Evolutionary conservation across 2,888 invertebrate genomes (phyloP), one percentile per base, ranked within the genome.

Genomic region (Colostygia pectinataria): DNA sequence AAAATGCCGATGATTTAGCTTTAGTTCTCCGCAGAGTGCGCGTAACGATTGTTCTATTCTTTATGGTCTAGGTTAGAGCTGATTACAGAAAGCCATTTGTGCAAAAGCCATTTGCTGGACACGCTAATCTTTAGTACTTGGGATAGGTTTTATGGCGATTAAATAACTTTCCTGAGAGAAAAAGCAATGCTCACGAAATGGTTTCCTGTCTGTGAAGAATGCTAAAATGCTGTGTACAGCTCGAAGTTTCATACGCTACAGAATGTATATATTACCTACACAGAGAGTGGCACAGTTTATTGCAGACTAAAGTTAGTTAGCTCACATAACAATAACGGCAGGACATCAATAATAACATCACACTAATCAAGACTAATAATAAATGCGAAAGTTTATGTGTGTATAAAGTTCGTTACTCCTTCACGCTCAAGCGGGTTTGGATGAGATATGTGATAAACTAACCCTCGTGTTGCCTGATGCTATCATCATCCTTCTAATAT

Each of bases 241-340:
- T 39, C 13, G n/a, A 12, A 13, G 25, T 34, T 47, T 33, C 10
- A 24, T 33, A 46, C 37, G 31, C 18, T 27, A 18, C 10, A 20
- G 4, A 46, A 28, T 48, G 41, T 42, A 42, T 46, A 24, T 8
- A n/a, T 5, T 24, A 4, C 23, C 2, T 32, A 42, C 36, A 15
- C 24, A 14, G 47, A 34, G 25, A 47, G 14, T 2, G 1, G 4
- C 20, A 20, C 5, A 32, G 37, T 27, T 37, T 23, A 31, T 31
- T n/a, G 14, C 25, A 39, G 18, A 14, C 9, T 6, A 14, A 7
- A 10, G 15, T 20, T 12, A 39, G 13, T 42, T 38, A 38, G 42
- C 28, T 34, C 20, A 20, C 36, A 12, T n/a, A 5, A 4, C 12
- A 7, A 29, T 29, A 9, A 29, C n/a, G n/a, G n/a, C 12, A 7